Conservation (phyloP, 2,113 vertebrate genomes). For the Apteryx mantelli region DNA sequence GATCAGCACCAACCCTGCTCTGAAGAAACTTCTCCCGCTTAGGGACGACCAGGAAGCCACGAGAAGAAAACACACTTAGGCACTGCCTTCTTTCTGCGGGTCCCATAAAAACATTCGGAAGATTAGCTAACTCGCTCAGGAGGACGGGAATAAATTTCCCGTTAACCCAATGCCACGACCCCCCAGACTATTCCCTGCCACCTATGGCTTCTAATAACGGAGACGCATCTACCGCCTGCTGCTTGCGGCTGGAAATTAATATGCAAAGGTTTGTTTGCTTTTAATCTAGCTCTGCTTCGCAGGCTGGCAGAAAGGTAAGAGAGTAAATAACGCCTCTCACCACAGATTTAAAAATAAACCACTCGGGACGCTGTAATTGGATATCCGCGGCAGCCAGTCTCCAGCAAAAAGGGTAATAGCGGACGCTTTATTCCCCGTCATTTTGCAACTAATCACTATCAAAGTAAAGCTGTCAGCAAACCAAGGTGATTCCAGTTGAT, state of each 20-base stretch:
- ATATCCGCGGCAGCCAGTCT: background rate
- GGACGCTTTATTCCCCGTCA: background rate
- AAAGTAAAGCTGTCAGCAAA: constrained; percentile 29
- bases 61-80: background rate
- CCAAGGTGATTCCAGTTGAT: constrained; percentile 48
- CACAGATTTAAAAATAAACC: background rate
- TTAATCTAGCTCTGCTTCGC: background rate
- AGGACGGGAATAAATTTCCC: background rate
- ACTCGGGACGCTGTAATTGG: background rate
- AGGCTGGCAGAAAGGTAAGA: background rate
- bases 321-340: background rate
- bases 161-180: background rate
- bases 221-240: no score
- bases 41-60: background rate
- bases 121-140: background rate
- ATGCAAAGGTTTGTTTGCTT: background rate
- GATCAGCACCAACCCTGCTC: background rate
- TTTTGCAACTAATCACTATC: constrained; percentile 27
- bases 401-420: background rate
- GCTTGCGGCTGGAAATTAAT: background rate
- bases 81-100: background rate
- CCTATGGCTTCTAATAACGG: background rate
- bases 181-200: background rate
- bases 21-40: background rate
- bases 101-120: background rate